Base-by-base conservation (phyloP, 64 coral and sea anemone species). In the Exaiptasia diaphana region DNA sequence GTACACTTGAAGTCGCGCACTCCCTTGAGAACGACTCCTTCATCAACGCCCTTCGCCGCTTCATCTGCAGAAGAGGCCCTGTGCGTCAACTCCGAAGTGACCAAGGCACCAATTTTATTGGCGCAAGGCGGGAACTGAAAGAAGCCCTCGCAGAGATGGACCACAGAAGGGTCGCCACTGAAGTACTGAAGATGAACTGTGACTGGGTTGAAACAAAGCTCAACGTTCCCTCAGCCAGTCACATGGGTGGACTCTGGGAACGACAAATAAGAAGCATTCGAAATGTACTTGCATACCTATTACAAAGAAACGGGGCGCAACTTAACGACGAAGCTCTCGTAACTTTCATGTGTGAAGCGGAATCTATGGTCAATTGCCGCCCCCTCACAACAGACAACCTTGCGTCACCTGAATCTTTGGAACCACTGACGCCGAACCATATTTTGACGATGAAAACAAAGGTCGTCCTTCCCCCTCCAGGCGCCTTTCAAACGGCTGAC, bases 1-100 rank as follows among this genome's bases (percentile, higher is more conserved):
- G 50, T 85, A 50, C 82, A 85, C 28, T 85, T 15, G 82, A 85
- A 43, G 82, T 85, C 8, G 52, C 82, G 21, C 32, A 71, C 54
- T 32, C 48, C 53, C 42, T 85, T 32, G 69, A 85, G 4, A 70
- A 28, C 65, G 33, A 31, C 20, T 70, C 65, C 4, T 70, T 39
- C 39, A 70, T 70, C 32, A 70, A 70, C 36, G 68, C 41, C 37
- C 10, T 71, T 1, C 5, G 68, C 29, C 37, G 68, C 12, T 71
- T 71, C 37, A 71, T 71, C 9, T 71, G 68, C 20, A 26, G 38
- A n/a, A 32, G 68, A 34, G 68, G 68, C 20, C 68, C 68, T 40
- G 68, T 71, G 8, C 36, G 68, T 27, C 37, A 71, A 71, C 36
- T 71, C 37, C 36, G 37, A 6, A 71, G 68, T 43, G 41, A 61